phyloP scores from a whole-genome alignment of 1,140 invertebrate genomes.

The Drosophila biarmipes region DNA sequence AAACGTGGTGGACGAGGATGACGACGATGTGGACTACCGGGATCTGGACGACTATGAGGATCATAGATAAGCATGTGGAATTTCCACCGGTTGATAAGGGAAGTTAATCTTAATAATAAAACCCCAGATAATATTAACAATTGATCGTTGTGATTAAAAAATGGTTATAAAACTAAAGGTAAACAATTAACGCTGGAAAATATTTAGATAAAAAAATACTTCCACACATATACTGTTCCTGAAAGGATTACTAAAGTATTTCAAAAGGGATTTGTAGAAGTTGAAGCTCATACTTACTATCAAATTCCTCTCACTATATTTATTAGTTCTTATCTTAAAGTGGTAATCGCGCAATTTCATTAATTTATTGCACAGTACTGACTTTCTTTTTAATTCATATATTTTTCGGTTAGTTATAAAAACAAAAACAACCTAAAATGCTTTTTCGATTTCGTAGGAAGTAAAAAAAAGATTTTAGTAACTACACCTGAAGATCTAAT shows the following conservation, averaged over 20 bases:
- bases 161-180: neutral
- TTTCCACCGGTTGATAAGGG: slow-evolving; percentile 17
- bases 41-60: slow-evolving; percentile 56
- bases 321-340: slow-evolving; percentile 2
- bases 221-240: too few species aligned
- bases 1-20: slow-evolving; percentile 43
- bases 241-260: neutral
- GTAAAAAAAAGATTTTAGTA: neutral
- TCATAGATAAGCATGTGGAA: slow-evolving; percentile 44
- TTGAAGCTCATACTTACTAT: neutral
- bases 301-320: neutral
- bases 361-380: slow-evolving; percentile 4
- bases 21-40: slow-evolving; percentile 16
- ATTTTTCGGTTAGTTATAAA: neutral
- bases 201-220: neutral
- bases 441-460: neutral
- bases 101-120: slow-evolving; percentile 10
- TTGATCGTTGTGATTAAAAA: slow-evolving; percentile 29
- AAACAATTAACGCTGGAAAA: neutral
- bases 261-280: too few species aligned
- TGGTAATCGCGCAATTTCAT: neutral
- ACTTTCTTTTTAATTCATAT: neutral
- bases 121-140: slow-evolving; percentile 2
- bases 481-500: neutral
- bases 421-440: neutral